phyloP scores from a whole-genome alignment of 2,888 invertebrate genomes.

The Onthophagus sagittarius region DNA sequence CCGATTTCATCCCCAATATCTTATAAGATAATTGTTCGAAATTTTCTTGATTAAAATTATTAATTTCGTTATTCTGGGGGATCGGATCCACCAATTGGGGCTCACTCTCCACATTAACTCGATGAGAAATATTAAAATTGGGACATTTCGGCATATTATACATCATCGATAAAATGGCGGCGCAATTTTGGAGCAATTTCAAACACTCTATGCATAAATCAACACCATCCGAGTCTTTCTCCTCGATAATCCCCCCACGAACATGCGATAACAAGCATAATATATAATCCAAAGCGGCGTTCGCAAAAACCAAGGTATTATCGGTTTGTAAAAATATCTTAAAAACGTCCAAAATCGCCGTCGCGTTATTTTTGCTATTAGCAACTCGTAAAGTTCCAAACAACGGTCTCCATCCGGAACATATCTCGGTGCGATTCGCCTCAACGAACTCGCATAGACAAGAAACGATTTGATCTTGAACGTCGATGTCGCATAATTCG shows the following conservation, averaged over 20 bases:
- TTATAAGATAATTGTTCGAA: slow-evolving; percentile 64
- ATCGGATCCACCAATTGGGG: slow-evolving; percentile 79
- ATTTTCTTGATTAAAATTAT: slow-evolving; percentile 61
- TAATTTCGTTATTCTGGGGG: slow-evolving; percentile 64
- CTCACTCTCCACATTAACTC: slow-evolving; percentile 72
- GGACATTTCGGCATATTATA: slow-evolving; percentile 94
- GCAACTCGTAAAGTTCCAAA: slow-evolving; percentile 92
- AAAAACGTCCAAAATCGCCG: slow-evolving; percentile 84
- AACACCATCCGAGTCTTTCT: slow-evolving; percentile 21
- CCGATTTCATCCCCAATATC: slow-evolving; percentile 53
- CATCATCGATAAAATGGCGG: slow-evolving; percentile 85
- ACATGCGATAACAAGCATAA: slow-evolving; percentile 79
- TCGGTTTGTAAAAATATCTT: slow-evolving; percentile 90
- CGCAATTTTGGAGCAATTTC: slow-evolving; percentile 80
- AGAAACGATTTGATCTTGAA: slow-evolving; percentile 88
- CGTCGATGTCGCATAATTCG: slow-evolving; percentile 89
- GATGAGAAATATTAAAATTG: slow-evolving; percentile 84
- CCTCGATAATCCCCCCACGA: slow-evolving; percentile 60
- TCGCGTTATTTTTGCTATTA: slow-evolving; percentile 63
- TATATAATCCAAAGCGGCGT: slow-evolving; percentile 91
- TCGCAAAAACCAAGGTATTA: slow-evolving; percentile 89
- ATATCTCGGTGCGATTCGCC: slow-evolving; percentile 87
- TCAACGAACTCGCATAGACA: slow-evolving; percentile 96
- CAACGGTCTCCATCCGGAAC: slow-evolving; percentile 93
- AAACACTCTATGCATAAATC: slow-evolving; percentile 75